A percentile compares a stretch with the other conserved stretches of the same genome.
Evolutionary conservation across 1,140 invertebrate genomes (phyloP).

Genomic region (Teleopsis dalmanni): DNA sequence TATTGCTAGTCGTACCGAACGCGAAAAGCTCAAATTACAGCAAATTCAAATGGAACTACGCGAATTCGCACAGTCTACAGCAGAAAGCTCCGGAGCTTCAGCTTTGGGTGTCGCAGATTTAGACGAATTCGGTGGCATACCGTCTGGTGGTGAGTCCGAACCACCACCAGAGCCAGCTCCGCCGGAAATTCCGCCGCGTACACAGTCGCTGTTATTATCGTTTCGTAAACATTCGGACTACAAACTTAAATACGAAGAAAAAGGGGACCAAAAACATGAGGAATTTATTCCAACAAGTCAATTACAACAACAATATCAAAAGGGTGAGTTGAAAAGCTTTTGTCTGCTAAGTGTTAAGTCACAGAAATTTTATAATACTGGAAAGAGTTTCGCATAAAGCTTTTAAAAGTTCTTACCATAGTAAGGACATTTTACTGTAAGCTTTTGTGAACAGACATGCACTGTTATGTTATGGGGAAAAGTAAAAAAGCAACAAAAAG

Average conservation of each 20-base stretch:
- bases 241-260: slow-evolving; percentile 42
- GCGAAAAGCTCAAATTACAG: slow-evolving; percentile 17
- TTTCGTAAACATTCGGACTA: slow-evolving; percentile 41
- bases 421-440: too few species aligned
- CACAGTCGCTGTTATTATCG: slow-evolving; percentile 54
- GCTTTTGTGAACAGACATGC: too few species aligned
- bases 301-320: slow-evolving; percentile 20
- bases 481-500: too few species aligned
- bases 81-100: slow-evolving; percentile 8
- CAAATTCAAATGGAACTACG: slow-evolving; percentile 15
- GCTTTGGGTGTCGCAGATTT: slow-evolving; percentile 8
- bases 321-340: slow-evolving; percentile 31
- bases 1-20: slow-evolving; percentile 14
- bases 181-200: slow-evolving; percentile 59
- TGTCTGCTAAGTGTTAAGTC: neutral
- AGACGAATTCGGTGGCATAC: slow-evolving; percentile 2
- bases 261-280: slow-evolving; percentile 44
- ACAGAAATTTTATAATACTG: neutral
- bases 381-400: too few species aligned
- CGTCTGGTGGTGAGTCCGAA: slow-evolving; percentile 46
- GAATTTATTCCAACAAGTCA: slow-evolving; percentile 43
- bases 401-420: too few species aligned
- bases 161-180: slow-evolving; percentile 62
- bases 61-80: slow-evolving; percentile 10
- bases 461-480: too few species aligned